These are phyloP conservation scores for Tetanocera ferruginea DNA, from an alignment of 2,888 invertebrate species.

Conservation along the genomic window DNA sequence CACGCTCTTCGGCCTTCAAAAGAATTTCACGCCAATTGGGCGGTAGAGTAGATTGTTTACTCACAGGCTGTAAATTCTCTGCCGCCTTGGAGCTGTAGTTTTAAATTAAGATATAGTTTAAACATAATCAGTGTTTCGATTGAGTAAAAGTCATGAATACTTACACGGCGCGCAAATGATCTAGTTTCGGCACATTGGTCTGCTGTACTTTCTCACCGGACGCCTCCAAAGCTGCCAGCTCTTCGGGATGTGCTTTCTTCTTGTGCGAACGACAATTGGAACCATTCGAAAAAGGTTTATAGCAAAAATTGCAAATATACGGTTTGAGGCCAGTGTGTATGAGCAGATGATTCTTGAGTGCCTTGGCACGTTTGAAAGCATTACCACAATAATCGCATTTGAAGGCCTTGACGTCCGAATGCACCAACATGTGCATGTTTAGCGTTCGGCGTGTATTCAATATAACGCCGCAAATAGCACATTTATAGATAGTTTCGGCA, in stretches of 20 bases:
- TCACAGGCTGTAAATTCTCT: constrained; percentile 12
- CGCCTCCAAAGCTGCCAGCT: constrained; percentile 67
- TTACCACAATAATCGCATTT: constrained; percentile 67
- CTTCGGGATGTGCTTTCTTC: constrained; percentile 66
- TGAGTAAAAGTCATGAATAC: constrained; percentile 34
- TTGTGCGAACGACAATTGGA: constrained; percentile 69
- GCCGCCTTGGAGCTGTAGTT: constrained; percentile 4
- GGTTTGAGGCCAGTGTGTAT: constrained; percentile 68
- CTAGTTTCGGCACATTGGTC: constrained; percentile 64
- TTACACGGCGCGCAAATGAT: constrained; percentile 65
- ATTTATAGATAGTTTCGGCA: constrained; percentile 67
- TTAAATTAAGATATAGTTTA: neutral
- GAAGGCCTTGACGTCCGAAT: constrained; percentile 64
- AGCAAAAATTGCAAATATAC: constrained; percentile 68
- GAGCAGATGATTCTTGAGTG: constrained; percentile 68
- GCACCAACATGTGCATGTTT: constrained; percentile 69
- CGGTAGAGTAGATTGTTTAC: constrained; percentile 12
- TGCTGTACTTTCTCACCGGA: constrained; percentile 59
- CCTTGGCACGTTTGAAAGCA: constrained; percentile 68
- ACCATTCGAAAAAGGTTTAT: constrained; percentile 68
- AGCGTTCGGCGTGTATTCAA: constrained; percentile 71
- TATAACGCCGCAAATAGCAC: constrained; percentile 67
- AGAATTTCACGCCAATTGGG: constrained; percentile 32
- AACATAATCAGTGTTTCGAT: neutral
- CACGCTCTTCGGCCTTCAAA: constrained; percentile 25